phyloP scores from a whole-genome alignment of 2,888 invertebrate genomes.

The Synanthedon myopaeformis region DNA sequence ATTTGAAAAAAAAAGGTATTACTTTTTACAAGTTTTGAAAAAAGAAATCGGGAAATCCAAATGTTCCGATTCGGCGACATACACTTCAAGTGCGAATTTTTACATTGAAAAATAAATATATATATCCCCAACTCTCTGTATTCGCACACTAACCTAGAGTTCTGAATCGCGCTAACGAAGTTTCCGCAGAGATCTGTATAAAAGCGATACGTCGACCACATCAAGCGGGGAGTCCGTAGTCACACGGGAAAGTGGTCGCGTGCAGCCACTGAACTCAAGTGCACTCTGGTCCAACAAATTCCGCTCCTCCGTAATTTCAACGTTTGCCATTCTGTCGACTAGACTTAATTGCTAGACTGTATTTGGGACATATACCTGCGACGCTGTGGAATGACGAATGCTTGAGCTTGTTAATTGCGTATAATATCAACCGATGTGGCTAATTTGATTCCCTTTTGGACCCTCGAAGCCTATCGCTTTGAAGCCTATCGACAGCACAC shows the following conservation, averaged over 20 bases:
- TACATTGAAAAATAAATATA: neutral
- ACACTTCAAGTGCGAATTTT: too few relatives aligned
- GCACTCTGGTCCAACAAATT: slow-evolving; percentile 34
- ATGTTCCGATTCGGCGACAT: too few relatives aligned
- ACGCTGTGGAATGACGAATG: slow-evolving; percentile 26
- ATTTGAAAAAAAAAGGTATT: too few relatives aligned
- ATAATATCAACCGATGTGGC: slow-evolving; percentile 18
- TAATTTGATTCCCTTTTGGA: slow-evolving; percentile 24
- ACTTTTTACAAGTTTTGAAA: too few relatives aligned
- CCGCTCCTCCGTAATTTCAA: slow-evolving; percentile 41
- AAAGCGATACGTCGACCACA: slow-evolving; percentile 4
- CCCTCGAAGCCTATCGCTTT: too few relatives aligned
- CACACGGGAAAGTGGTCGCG: slow-evolving; percentile 33
- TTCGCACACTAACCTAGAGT: slow-evolving; percentile 3
- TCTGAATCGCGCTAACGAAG: slow-evolving; percentile 41
- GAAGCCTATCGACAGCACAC: too few relatives aligned
- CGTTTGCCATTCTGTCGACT: slow-evolving; percentile 63
- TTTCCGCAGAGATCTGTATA: slow-evolving; percentile 20
- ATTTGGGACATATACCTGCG: slow-evolving; percentile 35
- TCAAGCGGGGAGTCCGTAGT: slow-evolving; percentile 29
- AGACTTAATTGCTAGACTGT: slow-evolving; percentile 56
- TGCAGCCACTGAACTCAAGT: slow-evolving; percentile 35
- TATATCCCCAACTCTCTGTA: slow-evolving; percentile 2
- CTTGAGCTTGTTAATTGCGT: slow-evolving; percentile 31
- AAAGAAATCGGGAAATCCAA: too few relatives aligned